Percentiles rank a stretch among this genome's conserved stretches.
phyloP scores from a whole-genome alignment of 2,888 invertebrate genomes.

The Leptinotarsa tumamoca region DNA sequence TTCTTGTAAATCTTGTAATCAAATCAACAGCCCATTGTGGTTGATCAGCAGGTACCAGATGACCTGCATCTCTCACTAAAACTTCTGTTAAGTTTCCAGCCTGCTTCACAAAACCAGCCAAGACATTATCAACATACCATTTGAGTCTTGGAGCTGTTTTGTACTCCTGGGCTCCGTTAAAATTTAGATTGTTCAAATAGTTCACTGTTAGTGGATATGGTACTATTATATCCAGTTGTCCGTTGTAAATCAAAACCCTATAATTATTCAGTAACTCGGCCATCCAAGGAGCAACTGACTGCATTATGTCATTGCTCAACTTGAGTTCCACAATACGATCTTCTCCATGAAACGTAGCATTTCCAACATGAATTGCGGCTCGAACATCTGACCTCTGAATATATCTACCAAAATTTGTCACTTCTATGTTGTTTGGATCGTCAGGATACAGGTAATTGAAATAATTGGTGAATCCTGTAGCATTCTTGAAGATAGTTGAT shows the following conservation, averaged over 20 bases:
- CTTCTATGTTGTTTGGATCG: slow-evolving; percentile 64
- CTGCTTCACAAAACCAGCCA: slow-evolving; percentile 82
- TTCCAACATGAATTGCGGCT: slow-evolving; percentile 87
- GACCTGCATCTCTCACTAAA: slow-evolving; percentile 82
- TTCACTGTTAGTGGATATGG: slow-evolving; percentile 88
- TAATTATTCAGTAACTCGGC: slow-evolving; percentile 77
- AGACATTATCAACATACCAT: slow-evolving; percentile 77
- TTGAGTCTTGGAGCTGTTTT: slow-evolving; percentile 74
- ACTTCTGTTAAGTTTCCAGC: slow-evolving; percentile 80
- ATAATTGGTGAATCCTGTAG: slow-evolving; percentile 82
- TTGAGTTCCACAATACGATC: slow-evolving; percentile 75
- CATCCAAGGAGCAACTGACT: slow-evolving; percentile 81
- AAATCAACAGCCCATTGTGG: slow-evolving; percentile 82
- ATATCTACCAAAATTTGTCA: slow-evolving; percentile 72
- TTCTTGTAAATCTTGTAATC: slow-evolving; percentile 75
- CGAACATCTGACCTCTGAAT: slow-evolving; percentile 75
- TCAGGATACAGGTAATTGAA: slow-evolving; percentile 79
- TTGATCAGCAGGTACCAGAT: slow-evolving; percentile 85
- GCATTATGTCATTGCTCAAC: slow-evolving; percentile 83
- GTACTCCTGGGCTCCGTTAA: slow-evolving; percentile 76
- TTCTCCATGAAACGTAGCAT: slow-evolving; percentile 75
- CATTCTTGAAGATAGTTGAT: slow-evolving; percentile 76
- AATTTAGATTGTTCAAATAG: slow-evolving; percentile 79
- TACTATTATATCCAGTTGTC: slow-evolving; percentile 91
- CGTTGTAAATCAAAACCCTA: slow-evolving; percentile 85